Evolutionary conservation across 1,140 invertebrate species (phyloP).

Genomic region (Zeugodacus cucurbitae): DNA sequence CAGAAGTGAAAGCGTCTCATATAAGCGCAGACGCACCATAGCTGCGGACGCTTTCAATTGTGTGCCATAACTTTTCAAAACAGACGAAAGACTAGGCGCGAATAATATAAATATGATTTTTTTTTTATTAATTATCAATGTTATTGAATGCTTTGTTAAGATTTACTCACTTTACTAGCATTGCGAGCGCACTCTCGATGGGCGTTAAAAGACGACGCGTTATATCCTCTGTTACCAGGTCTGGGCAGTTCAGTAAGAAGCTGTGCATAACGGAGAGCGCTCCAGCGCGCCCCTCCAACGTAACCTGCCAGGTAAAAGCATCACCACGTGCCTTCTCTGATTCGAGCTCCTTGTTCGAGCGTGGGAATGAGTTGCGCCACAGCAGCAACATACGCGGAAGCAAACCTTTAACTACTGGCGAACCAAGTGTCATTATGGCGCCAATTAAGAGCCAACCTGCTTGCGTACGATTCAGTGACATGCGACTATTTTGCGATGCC

Average conservation of each 20-base stretch:
- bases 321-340: conserved; percentile 97
- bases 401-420: conserved; percentile 90
- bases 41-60: conserved; percentile 93
- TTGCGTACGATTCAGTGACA: conserved; percentile 94
- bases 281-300: conserved; percentile 94
- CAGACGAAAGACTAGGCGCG: conserved; percentile 76
- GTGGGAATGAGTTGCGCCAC: conserved; percentile 98
- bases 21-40: conserved; percentile 90
- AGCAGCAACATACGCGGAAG: conserved; percentile 92
- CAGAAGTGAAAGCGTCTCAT: conserved; percentile 87
- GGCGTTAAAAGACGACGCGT: conserved; percentile 87
- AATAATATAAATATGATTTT: not conserved
- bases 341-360: conserved; percentile 95
- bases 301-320: conserved; percentile 99
- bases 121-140: conserved; percentile 49
- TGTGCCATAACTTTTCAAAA: conserved; percentile 93
- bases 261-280: conserved; percentile 96
- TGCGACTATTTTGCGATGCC: conserved; percentile 95
- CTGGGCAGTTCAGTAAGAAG: conserved; percentile 90
- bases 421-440: conserved; percentile 95
- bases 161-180: conserved; percentile 87
- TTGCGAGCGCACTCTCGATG: conserved; percentile 93
- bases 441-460: conserved; percentile 98
- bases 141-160: conserved; percentile 38
- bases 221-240: conserved; percentile 92